A percentile compares a stretch with the other conserved stretches of the same genome.
phyloP scores from a whole-genome alignment of 2,888 invertebrate species.

The Pinctada fucata region DNA sequence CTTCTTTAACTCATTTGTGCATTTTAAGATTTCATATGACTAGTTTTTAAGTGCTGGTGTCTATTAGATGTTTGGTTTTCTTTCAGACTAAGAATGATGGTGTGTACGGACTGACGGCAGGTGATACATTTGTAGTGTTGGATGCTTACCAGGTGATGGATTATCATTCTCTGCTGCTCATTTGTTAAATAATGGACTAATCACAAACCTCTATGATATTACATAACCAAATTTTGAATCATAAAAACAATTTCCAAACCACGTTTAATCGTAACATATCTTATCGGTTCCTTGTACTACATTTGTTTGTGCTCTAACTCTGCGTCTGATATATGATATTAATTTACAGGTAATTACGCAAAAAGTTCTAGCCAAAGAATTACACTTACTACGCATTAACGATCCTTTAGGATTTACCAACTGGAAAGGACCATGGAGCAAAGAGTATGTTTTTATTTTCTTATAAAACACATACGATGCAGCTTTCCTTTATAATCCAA shows the following conservation, averaged over 20 bases:
- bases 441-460: constrained; percentile 7
- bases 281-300: too few species aligned
- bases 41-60: not conserved
- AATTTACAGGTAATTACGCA: constrained; percentile 21
- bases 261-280: too few species aligned
- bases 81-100: constrained; percentile 27
- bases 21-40: not conserved
- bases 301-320: too few species aligned
- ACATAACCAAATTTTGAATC: too few species aligned
- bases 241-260: too few species aligned
- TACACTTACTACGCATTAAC: constrained; percentile 22
- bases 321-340: too few species aligned
- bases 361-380: constrained; percentile 13
- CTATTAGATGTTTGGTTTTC: not conserved
- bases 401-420: constrained; percentile 19
- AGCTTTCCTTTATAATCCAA: not conserved
- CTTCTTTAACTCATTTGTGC: too few species aligned
- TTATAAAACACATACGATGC: not conserved
- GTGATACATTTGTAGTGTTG: constrained; percentile 13
- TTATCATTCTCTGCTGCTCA: not conserved
- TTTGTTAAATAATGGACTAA: too few species aligned
- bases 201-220: too few species aligned
- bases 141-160: constrained; percentile 14
- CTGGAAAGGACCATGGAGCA: constrained; percentile 21
- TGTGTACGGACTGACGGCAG: constrained; percentile 12